Evolutionary conservation across 2,113 vertebrate genomes (phyloP), one percentile per base, ranked within the genome.

Genomic region (Callospermophilus lateralis): DNA sequence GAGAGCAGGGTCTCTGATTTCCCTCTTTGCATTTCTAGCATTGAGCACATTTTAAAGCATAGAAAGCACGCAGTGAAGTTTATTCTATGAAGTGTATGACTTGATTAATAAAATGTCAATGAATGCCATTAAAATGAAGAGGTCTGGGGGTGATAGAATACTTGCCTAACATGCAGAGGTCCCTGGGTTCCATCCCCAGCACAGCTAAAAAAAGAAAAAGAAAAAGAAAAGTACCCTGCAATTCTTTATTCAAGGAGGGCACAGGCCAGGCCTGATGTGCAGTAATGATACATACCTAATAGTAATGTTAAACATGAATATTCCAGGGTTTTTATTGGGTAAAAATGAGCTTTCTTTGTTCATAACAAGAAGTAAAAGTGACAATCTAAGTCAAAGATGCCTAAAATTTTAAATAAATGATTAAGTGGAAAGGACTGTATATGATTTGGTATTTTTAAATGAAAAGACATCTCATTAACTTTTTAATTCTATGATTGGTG

Each of bases 381-480:
- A 84, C 94, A 90, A 34, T 48, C 67, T 77, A 94, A 92, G n/a
- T 77, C 51, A n/a, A 63, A 63, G 37, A 34, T 86, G 28, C 17
- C 95, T 89, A 88, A 80, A 79, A 2, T 34, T 94, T 94, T 76
- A 93, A 93, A 26, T 73, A 93, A 84, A 91, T 42, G 45, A 77
- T 73, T 89, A 93, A 74, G 1, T 78, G 9, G 6, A 63, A 93
- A 85, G 12, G 39, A 89, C 26, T 67, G 20, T 73, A 13, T 39
- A 37, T 45, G 85, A 84, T 79, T 72, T 95, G 53, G 3, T 42
- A 39, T 93, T 85, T 97, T 96, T 58, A 78, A 94, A 86, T 48
- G 26, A 94, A 88, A 48, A 90, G 42, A n/a, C 17, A 58, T 87
- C 28, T 79, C 63, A 10, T 13, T 26, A 74, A 11, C 67, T 12